Base-by-base conservation (phyloP, 2,888 invertebrate genomes). In the Stenchaetothrips biformis region DNA sequence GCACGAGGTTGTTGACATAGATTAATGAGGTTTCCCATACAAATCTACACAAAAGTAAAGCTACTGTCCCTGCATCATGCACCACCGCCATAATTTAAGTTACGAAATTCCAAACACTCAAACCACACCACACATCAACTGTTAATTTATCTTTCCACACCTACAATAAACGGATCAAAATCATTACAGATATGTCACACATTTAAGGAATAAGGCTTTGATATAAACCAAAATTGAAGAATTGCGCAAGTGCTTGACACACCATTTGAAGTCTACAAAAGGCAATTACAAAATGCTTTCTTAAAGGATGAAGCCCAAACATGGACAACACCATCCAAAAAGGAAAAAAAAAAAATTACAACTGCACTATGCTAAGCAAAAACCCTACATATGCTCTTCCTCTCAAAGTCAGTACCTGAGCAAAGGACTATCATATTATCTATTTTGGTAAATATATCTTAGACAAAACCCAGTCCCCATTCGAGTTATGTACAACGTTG, bases 41-140 rank as follows among this genome's bases (percentile, higher is more conserved):
- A 16, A 59, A 74, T 25, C 21, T 74, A 21, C 25, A 74, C 25
- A 21, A 11, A 7, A 7, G 67, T 11, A 21, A 74, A 74, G 67
- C 67, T 74, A 59, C 59, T 25, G 67, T 25, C 11, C 25, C 67
- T 11, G 67, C 67, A 59, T 25, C 67, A 74, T 74, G 67, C 67
- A 74, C 67, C 67, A 74, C 53, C 13, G 53, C 53, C 53, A 11
- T 25, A 11, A 11, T 8, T 2, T 37, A 37, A 37, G 37, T 37
- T 7, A 74, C 8, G 25, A 74, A 53, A 74, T 25, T 11, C 8
- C 67, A 11, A 74, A 74, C 67, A 74, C 67, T 74, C 67, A 74
- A 74, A 74, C 67, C 67, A 74, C 67, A 74, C 67, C 67, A 74
- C 67, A 74, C 67, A 59, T 59, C 0, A 59, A 18, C 59, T 25